phyloP scores from a whole-genome alignment of 2,113 vertebrate genomes.

The Clarias gariepinus region DNA sequence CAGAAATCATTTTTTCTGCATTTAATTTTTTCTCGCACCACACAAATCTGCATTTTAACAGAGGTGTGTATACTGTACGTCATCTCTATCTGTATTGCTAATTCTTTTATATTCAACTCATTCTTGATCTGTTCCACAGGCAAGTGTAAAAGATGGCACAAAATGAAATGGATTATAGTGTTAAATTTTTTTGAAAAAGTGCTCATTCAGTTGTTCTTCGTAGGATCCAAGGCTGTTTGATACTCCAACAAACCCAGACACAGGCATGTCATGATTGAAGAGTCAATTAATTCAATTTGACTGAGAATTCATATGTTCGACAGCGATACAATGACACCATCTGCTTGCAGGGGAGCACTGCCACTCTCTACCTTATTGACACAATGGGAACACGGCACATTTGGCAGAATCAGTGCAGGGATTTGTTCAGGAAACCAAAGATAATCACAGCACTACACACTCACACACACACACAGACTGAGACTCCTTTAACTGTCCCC shows the following conservation, averaged over 20 bases:
- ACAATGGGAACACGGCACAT: constrained; percentile 49
- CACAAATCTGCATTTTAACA: neutral
- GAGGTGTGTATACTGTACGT: neutral
- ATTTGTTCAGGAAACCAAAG: constrained; percentile 50
- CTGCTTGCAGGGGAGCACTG: constrained; percentile 61
- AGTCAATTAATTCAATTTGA: constrained; percentile 54
- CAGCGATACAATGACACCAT: constrained; percentile 67
- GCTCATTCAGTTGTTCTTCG: neutral
- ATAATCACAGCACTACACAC: constrained; percentile 43
- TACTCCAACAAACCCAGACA: constrained; percentile 11
- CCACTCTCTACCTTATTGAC: constrained; percentile 47
- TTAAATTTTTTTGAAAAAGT: neutral
- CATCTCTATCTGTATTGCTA: neutral
- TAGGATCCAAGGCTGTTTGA: neutral
- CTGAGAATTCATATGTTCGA: constrained; percentile 53
- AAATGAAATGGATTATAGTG: constrained; percentile 23
- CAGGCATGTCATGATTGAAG: constrained; percentile 48
- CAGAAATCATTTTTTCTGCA: neutral
- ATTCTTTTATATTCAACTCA: constrained; percentile 1
- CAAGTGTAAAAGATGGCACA: neutral
- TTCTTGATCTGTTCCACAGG: constrained; percentile 14
- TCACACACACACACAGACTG: constrained; percentile 28
- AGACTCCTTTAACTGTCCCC: constrained; percentile 14
- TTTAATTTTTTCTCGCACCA: neutral
- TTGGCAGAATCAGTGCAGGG: constrained; percentile 39